Conservation (phyloP, 2,797 vertebrate species). For the Lates japonicus region DNA sequence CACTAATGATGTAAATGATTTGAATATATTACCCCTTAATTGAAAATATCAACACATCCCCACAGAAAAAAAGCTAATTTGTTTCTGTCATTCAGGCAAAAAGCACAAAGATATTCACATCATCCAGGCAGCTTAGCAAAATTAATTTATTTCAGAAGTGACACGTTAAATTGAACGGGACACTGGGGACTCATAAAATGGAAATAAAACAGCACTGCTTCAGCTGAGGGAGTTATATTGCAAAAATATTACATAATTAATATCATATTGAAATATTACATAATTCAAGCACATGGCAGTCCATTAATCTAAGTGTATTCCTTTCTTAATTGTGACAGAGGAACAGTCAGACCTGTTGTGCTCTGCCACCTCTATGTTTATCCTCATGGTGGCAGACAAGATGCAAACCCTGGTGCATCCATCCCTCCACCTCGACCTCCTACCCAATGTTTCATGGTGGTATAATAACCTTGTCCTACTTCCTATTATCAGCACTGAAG, state of each 20-base stretch:
- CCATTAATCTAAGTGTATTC: not conserved
- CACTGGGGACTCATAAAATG: slow-evolving; percentile 17
- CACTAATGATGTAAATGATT: slow-evolving; percentile 47
- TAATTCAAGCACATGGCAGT: not conserved
- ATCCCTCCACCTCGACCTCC: not conserved
- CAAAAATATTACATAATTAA: not conserved
- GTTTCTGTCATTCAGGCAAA: slow-evolving; percentile 24
- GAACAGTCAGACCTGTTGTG: not conserved
- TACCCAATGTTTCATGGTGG: not conserved
- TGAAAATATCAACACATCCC: slow-evolving; percentile 53
- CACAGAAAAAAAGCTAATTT: slow-evolving; percentile 24
- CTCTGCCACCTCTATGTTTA: no score
- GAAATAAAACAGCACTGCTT: not conserved
- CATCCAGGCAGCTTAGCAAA: slow-evolving; percentile 10
- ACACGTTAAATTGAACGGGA: slow-evolving; percentile 27
- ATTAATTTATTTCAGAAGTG: slow-evolving; percentile 39
- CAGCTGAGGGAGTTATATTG: not conserved
- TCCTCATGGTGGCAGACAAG: not conserved
- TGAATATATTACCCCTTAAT: slow-evolving; percentile 59
- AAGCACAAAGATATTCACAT: slow-evolving; percentile 14
- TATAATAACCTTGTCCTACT: no score
- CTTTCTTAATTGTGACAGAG: not conserved
- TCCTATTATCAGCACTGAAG: no score
- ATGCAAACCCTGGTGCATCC: not conserved
- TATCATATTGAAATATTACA: not conserved